Percentiles rank a stretch among this genome's conserved stretches.
phyloP scores from a whole-genome alignment of 2,888 invertebrate genomes.

The Pelosia muscerda region DNA sequence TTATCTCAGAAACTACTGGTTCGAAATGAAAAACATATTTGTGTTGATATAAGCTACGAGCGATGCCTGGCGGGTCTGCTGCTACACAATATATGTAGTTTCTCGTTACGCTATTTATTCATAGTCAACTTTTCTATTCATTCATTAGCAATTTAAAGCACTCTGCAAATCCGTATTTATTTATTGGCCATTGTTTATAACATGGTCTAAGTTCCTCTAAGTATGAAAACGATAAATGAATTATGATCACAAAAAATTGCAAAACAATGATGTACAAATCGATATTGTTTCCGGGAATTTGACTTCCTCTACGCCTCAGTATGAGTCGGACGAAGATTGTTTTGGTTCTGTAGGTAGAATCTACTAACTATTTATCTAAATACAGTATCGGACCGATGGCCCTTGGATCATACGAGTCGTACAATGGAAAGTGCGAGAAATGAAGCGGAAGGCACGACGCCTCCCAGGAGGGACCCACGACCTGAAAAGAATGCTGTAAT shows the following conservation, averaged over 20 bases:
- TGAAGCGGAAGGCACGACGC: no score
- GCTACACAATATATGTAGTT: not conserved
- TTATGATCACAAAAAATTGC: conserved; percentile 44
- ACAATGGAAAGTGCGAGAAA: no score
- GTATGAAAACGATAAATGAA: conserved; percentile 14
- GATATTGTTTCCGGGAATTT: conserved; percentile 63
- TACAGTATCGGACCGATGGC: no score
- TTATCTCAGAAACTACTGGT: no score
- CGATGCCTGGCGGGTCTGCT: no score
- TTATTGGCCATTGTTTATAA: no score
- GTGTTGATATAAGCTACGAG: no score
- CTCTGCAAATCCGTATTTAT: conserved; percentile 29
- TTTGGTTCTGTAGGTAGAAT: conserved; percentile 43
- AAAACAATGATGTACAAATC: conserved; percentile 61
- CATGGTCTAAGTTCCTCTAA: conserved; percentile 21
- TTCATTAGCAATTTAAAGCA: conserved; percentile 44
- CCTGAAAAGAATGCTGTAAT: no score
- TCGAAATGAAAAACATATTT: no score
- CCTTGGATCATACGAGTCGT: no score
- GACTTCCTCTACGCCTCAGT: conserved; percentile 54
- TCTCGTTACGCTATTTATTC: conserved; percentile 31
- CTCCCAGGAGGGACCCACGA: no score
- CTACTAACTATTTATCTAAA: not conserved
- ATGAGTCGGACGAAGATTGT: not conserved
- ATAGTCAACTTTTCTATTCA: no score